Evolutionary conservation across 92 coral and sea anemone species (phyloP), one percentile per base, ranked within the genome.

Genomic region (Epizoanthus fatuus): DNA sequence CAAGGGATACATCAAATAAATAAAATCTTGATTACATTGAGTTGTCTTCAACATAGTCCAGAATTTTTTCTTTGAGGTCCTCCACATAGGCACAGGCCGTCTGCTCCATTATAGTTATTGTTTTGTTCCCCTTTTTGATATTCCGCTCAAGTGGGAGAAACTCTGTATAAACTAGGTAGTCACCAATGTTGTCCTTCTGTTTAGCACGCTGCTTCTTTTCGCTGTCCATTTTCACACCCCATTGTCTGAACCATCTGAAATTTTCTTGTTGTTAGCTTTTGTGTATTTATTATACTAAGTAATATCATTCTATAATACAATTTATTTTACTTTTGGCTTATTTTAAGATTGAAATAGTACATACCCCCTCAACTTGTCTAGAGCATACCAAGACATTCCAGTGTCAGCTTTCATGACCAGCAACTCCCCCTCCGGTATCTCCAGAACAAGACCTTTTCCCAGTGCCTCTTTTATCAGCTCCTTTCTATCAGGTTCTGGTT

Each of bases 11-110:
- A 42, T 42, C 15, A 55, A n/a, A 12, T 13, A n/a, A 13, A 55
- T 55, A 22, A 55, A 55, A 13, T 13, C 60, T 55, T 13, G 60
- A 13, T 1, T n/a, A 13, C 60, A 1, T 55, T 54, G 60, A 13
- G 19, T 13, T 55, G 39, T 63, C 84, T 9, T 80, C 74, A 25
- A 63, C 62, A 80, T 35, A 40, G 12, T 51, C 38, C 12, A 80
- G 19, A 13, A 63, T 63, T 16, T 80, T 64, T 11, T 80, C 7
- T 39, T 63, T 63, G 3, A 80, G 73, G 39, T 39, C 37, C 35
- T 19, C 44, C 54, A 63, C 74, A 79, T 40, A 79, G 9, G 19
- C 73, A 62, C 84, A 62, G 55, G 84, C 69, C n/a, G 84, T 79
- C 8, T 11, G 14, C 45, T 66, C 20, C 14, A 66, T 20, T 11